Evolutionary conservation across 2,797 vertebrate genomes (phyloP).

Genomic region (Acomys russatus): DNA sequence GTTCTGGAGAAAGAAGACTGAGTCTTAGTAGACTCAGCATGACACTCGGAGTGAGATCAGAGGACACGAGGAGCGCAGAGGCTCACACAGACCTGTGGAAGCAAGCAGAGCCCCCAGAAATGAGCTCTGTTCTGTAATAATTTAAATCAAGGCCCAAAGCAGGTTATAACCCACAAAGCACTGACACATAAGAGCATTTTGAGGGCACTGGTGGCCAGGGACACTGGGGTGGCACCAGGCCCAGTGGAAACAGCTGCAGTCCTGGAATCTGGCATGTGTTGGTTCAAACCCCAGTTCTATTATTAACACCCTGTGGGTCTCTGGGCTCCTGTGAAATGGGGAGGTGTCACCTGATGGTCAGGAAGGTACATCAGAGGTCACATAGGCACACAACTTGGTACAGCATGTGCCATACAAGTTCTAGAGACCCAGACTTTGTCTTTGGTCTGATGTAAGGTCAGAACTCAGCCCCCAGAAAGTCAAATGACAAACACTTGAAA

Average conservation of each 20-base stretch:
- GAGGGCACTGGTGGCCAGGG: background rate
- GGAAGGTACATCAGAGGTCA: background rate
- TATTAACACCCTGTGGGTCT: background rate
- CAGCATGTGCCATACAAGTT: background rate
- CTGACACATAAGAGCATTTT: background rate
- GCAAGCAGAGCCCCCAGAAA: background rate
- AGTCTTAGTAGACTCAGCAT: background rate
- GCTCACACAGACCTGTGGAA: background rate
- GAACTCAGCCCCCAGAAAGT: slow-evolving; percentile 17
- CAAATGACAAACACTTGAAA: slow-evolving; percentile 60
- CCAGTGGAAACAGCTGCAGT: background rate
- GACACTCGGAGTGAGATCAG: background rate
- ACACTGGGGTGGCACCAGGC: background rate
- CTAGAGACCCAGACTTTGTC: background rate
- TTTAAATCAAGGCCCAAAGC: background rate
- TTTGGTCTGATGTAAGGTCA: slow-evolving; percentile 49
- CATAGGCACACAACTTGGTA: background rate
- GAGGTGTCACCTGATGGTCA: background rate
- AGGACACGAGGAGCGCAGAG: background rate
- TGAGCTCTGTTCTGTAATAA: background rate
- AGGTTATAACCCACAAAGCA: background rate
- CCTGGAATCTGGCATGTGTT: background rate
- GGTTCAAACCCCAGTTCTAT: background rate
- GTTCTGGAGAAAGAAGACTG: background rate
- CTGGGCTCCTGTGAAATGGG: background rate